A percentile compares a stretch with the other conserved stretches of the same genome.
Conservation (phyloP, 1,140 invertebrate species). For the Brachionus rubens region DNA sequence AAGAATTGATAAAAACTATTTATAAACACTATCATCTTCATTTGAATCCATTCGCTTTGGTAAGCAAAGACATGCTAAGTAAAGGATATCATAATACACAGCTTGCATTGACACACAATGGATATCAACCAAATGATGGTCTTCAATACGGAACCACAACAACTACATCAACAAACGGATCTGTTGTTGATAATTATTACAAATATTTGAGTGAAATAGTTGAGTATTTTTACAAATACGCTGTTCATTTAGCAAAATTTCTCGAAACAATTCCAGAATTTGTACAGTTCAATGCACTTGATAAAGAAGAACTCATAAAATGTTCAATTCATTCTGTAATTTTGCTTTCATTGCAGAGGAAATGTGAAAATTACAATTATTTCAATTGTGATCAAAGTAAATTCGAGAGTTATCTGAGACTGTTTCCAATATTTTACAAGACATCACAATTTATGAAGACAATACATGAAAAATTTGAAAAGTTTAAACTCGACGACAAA, state of each 20-base stretch:
- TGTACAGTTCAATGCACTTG: neutral
- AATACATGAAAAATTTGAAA: constrained; percentile 45
- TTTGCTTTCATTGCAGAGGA: constrained; percentile 16
- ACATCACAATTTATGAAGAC: constrained; percentile 36
- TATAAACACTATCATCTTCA: constrained; percentile 17
- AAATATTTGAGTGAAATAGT: neutral
- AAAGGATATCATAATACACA: neutral
- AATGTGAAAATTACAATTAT: constrained; percentile 43
- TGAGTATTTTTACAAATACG: constrained; percentile 22
- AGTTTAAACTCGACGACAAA: constrained; percentile 46
- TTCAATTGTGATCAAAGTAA: constrained; percentile 44
- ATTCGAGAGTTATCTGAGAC: constrained; percentile 16
- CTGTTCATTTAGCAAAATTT: constrained; percentile 11
- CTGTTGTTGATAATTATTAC: neutral
- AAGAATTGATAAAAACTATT: constrained; percentile 22
- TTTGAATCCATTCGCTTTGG: constrained; percentile 16
- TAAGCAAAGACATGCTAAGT: neutral
- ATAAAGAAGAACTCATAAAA: constrained; percentile 45
- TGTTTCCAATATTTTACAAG: constrained; percentile 41
- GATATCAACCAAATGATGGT: neutral
- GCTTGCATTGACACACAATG: constrained; percentile 9
- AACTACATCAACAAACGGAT: too few relatives aligned
- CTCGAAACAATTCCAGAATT: neutral
- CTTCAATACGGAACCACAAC: neutral
- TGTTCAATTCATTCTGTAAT: constrained; percentile 42